Evolutionary conservation across 2,113 vertebrate genomes (phyloP).

Genomic region (Melanocharis versteri): DNA sequence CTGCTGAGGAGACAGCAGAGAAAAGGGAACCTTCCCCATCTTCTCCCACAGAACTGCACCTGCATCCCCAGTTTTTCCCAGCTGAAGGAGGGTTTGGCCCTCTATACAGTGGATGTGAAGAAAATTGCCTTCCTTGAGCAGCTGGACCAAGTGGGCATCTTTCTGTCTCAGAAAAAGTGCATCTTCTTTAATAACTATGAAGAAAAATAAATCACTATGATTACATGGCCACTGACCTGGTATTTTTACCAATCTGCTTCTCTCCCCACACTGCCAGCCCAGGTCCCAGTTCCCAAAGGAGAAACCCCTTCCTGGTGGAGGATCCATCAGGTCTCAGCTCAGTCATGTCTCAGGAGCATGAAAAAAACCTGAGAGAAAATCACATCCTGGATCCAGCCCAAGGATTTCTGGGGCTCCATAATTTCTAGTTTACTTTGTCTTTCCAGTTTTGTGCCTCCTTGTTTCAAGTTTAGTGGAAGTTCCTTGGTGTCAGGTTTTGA

Average conservation of each 20-base stretch:
- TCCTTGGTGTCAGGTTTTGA: background rate
- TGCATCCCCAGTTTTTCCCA: background rate
- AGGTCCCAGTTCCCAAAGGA: background rate
- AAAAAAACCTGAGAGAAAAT: background rate
- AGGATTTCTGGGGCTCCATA: background rate
- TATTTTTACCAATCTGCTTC: background rate
- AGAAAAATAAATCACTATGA: background rate
- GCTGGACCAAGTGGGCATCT: background rate
- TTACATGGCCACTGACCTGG: background rate
- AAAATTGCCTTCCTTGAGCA: background rate
- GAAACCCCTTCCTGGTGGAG: background rate
- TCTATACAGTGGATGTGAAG: background rate
- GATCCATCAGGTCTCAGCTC: background rate
- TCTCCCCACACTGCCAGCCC: background rate
- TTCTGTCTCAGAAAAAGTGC: background rate
- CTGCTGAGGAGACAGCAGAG: background rate
- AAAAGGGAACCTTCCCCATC: background rate
- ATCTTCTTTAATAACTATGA: background rate
- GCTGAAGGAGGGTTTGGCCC: background rate
- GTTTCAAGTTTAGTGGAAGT: background rate
- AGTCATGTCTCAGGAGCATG: background rate
- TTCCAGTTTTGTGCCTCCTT: background rate
- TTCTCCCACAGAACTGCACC: background rate
- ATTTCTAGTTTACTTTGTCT: background rate
- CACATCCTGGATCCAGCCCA: background rate